These are phyloP conservation scores for Cebus imitator DNA, from an alignment of 2,113 vertebrate species.

Conservation along the genomic window DNA sequence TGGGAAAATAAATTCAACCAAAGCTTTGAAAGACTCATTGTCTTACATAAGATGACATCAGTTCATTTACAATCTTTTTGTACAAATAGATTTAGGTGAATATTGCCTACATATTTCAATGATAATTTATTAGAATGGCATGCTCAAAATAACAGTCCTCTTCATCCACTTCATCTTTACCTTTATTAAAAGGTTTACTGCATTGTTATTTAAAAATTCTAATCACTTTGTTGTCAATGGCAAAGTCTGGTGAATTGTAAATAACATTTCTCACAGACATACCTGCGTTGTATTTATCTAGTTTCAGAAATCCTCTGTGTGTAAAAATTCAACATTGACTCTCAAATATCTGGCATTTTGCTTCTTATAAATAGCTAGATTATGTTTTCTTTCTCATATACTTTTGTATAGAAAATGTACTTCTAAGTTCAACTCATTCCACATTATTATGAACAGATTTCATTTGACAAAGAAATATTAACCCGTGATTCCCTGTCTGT, in stretches of 20 bases:
- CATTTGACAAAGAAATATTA: constrained; percentile 21
- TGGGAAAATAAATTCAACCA: not conserved
- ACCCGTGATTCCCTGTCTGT: not conserved
- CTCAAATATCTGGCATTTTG: constrained; percentile 22
- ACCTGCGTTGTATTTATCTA: not conserved
- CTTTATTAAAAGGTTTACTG: not conserved
- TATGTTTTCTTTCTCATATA: constrained; percentile 4
- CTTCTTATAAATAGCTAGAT: constrained; percentile 2
- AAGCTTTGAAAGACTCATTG: not conserved
- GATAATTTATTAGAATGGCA: not conserved
- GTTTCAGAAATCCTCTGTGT: constrained; percentile 18
- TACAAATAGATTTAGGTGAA: not conserved
- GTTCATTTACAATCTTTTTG: not conserved
- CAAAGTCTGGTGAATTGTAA: not conserved
- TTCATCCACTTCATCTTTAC: not conserved
- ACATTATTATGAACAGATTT: constrained; percentile 38
- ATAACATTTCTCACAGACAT: constrained; percentile 8
- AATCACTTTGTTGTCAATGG: constrained; percentile 25
- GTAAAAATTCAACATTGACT: not conserved
- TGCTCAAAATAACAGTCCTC: not conserved
- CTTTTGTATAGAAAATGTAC: not conserved
- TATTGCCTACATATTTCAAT: constrained; percentile 23
- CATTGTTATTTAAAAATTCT: constrained; percentile 34
- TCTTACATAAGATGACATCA: not conserved
- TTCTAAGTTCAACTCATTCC: not conserved